A percentile compares a stretch with the other conserved stretches of the same genome.
Evolutionary conservation across 2,113 vertebrate species (phyloP).

Genomic region (Plecotus auritus): DNA sequence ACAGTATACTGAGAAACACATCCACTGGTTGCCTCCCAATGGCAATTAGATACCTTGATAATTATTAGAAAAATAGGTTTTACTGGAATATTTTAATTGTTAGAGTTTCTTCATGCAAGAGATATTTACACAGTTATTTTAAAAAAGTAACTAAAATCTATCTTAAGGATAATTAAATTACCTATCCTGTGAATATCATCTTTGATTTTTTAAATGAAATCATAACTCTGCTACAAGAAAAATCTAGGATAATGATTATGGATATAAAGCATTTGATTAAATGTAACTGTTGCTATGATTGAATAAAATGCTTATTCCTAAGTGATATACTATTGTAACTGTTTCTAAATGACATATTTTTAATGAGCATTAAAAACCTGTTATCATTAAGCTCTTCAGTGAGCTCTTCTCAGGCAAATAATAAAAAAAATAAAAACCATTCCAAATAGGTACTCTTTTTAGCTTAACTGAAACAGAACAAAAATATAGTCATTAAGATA

Average conservation of each 20-base stretch:
- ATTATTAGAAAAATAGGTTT: background rate
- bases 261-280: background rate
- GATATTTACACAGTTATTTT: background rate
- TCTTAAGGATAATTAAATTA: background rate
- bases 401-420: background rate
- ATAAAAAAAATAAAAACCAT: background rate
- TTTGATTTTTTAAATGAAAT: background rate
- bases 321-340: background rate
- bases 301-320: background rate
- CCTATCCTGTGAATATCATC: background rate
- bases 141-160: background rate
- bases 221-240: background rate
- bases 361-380: constrained; percentile 39
- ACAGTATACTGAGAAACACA: background rate
- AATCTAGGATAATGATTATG: background rate
- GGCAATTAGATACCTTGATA: background rate
- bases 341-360: constrained; percentile 14
- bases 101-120: background rate
- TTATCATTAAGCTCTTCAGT: constrained; percentile 4
- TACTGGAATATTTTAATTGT: background rate
- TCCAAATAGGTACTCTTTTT: background rate
- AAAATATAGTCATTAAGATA: background rate
- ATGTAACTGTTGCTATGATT: background rate
- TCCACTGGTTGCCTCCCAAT: background rate
- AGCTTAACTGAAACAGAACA: background rate